Percentiles rank a stretch among this genome's conserved stretches.
phyloP scores from a whole-genome alignment of 2,888 invertebrate species.

The Brachycybe producta region DNA sequence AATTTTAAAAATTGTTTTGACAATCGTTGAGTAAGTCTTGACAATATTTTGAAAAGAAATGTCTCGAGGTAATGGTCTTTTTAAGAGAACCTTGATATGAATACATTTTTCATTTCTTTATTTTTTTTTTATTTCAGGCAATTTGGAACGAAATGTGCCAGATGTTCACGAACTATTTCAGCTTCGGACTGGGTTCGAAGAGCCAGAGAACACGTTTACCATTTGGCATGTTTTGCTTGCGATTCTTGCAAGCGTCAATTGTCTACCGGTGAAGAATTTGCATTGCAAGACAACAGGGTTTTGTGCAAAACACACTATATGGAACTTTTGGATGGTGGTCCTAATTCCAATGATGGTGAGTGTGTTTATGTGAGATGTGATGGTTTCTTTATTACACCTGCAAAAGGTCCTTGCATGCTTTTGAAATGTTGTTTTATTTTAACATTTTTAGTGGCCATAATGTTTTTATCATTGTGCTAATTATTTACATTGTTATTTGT shows the following conservation, averaged over 20 bases:
- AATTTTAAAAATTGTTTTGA: too few relatives aligned
- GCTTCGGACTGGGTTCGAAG: slow-evolving; percentile 96
- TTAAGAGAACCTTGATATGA: too few relatives aligned
- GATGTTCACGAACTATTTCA: slow-evolving; percentile 83
- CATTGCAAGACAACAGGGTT: slow-evolving; percentile 82
- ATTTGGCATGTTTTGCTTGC: slow-evolving; percentile 97
- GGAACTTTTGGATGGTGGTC: slow-evolving; percentile 78
- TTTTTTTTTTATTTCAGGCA: slow-evolving; percentile 50
- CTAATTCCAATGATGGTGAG: slow-evolving; percentile 62
- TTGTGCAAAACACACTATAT: slow-evolving; percentile 96
- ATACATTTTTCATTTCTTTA: neutral
- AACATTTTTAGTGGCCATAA: too few relatives aligned
- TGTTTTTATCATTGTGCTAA: too few relatives aligned
- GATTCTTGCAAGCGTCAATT: slow-evolving; percentile 87
- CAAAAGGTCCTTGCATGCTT: too few relatives aligned
- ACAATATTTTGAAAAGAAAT: too few relatives aligned
- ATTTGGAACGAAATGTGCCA: slow-evolving; percentile 91
- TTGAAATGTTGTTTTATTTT: too few relatives aligned
- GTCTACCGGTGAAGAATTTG: slow-evolving; percentile 93
- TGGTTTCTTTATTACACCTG: too few relatives aligned
- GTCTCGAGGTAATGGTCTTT: too few relatives aligned
- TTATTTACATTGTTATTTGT: too few relatives aligned
- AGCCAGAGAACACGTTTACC: slow-evolving; percentile 87
- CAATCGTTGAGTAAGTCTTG: too few relatives aligned
- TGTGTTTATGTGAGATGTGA: slow-evolving; percentile 23